Base-by-base conservation (phyloP, 2,113 vertebrate species). In the Alosa alosa region DNA sequence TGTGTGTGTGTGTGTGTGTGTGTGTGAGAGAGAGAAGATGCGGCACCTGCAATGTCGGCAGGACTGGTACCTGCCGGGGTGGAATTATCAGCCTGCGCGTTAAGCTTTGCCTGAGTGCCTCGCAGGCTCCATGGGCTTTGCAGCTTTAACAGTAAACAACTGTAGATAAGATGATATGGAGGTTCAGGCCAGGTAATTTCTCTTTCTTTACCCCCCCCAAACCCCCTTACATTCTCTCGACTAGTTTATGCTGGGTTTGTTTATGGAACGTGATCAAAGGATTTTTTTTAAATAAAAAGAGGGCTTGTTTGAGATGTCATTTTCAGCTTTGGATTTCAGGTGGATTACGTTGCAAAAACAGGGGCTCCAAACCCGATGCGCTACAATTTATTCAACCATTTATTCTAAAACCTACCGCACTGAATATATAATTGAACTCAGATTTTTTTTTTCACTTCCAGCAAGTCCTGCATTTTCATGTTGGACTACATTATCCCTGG, bases 311-410 rank as follows among this genome's bases (percentile, higher is more conserved):
- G 31, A 17, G 31, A 39, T 39, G 25, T 39, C 10, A 78, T 78
- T 78, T 36, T 36, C 72, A 36, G 72, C 72, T 78, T 78, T 78
- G 31, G 25, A 39, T 78, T 78, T 78, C 72, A 78, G 72, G 36
- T 78, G 72, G 72, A 39, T 36, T 78, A 78, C 36, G 0, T 13
- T 17, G 25, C 15, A 60, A 41, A 78, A 36, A 78, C 11, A 78
- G 72, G 39, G 15, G 72, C 72, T 78, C 25, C 72, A 17, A 17
- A 31, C 31, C 15, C 15, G 72, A 78, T 11, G 13, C 6, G 2
- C 11, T 78, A 39, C 31, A 78, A 78, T 78, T 36, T 78, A 78
- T 31, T 78, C 72, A 15, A 36, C 36, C 25, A 36, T 36, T 72
- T 72, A 25, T 39, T 78, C 72, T 17, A 36, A 36, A 78, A 78